Evolutionary conservation across 1,140 invertebrate species (phyloP), one percentile per base, ranked within the genome.

Genomic region (Stratiolaelaps scimitus): DNA sequence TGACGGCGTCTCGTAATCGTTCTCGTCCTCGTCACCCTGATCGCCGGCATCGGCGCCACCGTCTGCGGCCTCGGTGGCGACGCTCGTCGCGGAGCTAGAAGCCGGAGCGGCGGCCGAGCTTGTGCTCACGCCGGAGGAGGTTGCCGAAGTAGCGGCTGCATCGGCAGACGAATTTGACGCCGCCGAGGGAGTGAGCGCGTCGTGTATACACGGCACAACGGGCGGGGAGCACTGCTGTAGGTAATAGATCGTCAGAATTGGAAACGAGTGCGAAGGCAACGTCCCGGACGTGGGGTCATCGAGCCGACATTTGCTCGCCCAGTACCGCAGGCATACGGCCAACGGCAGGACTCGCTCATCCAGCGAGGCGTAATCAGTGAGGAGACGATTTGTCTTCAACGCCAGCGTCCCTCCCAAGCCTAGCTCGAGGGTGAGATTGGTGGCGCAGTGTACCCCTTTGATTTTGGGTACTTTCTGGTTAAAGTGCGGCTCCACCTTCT

Each of bases 191-290:
- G 34, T 40, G 4, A 60, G 26, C 4, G 53, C 69, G 67, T 74
- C 70, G 64, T 73, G 71, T 7, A 76, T 67, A 20, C 73, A 70
- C 26, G 75, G 75, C 23, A 77, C 64, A 0, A 77, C 71, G 40
- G 74, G 74, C 7, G 72, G 73, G 2, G 68, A 68, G 19, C 66
- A 64, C 64, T 72, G 72, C 69, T 76, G 75, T 15, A 77, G 68
- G 68, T 71, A 78, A 65, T 72, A 76, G 2, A 78, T 70, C 7
- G 71, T 69, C 75, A 78, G 74, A 64, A 78, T 53, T 7, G 30
- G 56, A 44, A 71, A 72, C 46, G 70, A 71, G 66, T 75, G 75
- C 0, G 75, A 69, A 15, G 76, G 76, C 19, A 78, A 64, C 26
- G 75, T 73, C 6, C 76, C 75, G 47, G 10, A 66, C 19, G 13